These are phyloP conservation scores for Neolamprologus hecqui DNA, from an alignment of 2,113 vertebrate genomes.

Conservation along the genomic window DNA sequence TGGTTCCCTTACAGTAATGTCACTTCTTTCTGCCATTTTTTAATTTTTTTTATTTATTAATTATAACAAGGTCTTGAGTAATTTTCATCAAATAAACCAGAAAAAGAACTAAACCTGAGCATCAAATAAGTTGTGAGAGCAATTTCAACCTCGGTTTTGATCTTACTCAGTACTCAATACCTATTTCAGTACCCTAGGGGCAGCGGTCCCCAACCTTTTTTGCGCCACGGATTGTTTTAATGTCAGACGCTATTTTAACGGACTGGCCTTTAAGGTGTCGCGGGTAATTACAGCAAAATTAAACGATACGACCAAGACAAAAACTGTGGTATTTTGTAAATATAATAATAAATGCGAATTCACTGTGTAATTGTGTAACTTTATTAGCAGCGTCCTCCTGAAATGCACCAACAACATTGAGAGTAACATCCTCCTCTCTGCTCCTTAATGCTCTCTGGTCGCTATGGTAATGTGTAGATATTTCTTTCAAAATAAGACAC, in stretches of 20 bases:
- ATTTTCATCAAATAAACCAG: not conserved
- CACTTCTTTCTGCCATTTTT: not conserved
- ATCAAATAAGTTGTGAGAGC: not conserved
- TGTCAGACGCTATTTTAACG: not conserved
- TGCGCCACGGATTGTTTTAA: rapidly evolving
- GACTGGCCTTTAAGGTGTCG: not conserved
- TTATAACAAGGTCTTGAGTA: not conserved
- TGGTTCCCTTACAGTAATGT: not conserved
- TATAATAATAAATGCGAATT: not conserved
- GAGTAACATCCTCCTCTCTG: not conserved
- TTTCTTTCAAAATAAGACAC: not conserved
- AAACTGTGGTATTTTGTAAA: not conserved
- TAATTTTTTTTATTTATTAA: not conserved
- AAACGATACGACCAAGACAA: not conserved
- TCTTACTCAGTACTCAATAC: not conserved
- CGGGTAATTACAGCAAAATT: not conserved
- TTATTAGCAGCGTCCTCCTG: not conserved
- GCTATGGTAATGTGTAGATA: rapidly evolving
- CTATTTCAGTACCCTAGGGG: not conserved
- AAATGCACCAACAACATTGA: rapidly evolving
- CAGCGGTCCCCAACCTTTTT: not conserved
- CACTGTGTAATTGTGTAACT: not conserved
- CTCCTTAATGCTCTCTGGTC: not conserved
- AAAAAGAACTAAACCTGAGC: not conserved
- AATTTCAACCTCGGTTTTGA: not conserved